phyloP scores from a whole-genome alignment of 2,888 invertebrate genomes.

The Clivina fossor region DNA sequence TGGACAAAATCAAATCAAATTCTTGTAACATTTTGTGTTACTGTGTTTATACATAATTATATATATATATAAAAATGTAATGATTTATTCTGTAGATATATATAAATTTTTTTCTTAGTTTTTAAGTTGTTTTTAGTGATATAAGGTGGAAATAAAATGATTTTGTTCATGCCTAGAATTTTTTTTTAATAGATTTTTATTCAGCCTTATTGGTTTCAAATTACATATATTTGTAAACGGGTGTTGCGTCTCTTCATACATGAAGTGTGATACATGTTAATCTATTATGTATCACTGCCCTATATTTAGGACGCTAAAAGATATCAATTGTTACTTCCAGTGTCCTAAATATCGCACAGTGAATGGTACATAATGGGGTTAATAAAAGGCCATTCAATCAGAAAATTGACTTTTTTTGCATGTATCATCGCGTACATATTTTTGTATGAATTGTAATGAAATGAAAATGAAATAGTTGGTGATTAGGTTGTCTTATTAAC shows the following conservation, averaged over 20 bases:
- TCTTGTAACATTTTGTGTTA: conserved; percentile 13
- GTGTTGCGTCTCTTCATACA: too few species aligned
- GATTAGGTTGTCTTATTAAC: conserved; percentile 8
- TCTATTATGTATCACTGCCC: too few species aligned
- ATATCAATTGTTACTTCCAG: too few species aligned
- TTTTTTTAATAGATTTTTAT: conserved; percentile 22
- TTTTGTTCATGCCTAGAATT: conserved; percentile 28
- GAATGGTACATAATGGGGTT: too few species aligned
- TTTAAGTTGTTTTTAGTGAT: conserved; percentile 18
- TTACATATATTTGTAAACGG: conserved; percentile 8
- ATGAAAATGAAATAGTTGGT: too few species aligned
- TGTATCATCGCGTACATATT: too few species aligned
- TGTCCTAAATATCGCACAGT: too few species aligned
- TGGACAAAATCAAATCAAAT: conserved; percentile 29
- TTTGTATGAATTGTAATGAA: too few species aligned
- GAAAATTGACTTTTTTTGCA: too few species aligned
- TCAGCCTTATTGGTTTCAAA: conserved; percentile 28
- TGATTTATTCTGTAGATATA: conserved; percentile 13
- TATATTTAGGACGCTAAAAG: too few species aligned
- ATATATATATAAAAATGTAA: background rate
- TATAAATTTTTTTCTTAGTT: conserved; percentile 16
- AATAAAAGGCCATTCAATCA: too few species aligned
- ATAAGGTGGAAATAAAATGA: conserved; percentile 16
- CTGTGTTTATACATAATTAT: conserved; percentile 25
- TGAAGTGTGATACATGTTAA: too few species aligned